A percentile compares a stretch with the other conserved stretches of the same genome.
phyloP scores from a whole-genome alignment of 2,888 invertebrate species.

The Drosophila ustulata region DNA sequence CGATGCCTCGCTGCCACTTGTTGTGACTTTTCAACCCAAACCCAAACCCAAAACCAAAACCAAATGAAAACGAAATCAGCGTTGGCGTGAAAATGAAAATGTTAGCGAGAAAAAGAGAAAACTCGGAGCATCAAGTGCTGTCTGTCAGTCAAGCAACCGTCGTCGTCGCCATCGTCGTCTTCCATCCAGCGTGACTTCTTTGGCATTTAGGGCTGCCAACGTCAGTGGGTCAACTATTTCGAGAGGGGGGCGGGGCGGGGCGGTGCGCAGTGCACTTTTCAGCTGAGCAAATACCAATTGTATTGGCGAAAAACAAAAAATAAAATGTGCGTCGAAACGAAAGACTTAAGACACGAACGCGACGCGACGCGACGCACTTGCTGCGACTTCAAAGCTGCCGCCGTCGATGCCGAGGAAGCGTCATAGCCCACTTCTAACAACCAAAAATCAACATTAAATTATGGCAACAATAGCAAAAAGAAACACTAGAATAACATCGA shows the following conservation, averaged over 20 bases:
- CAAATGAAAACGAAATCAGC: slow-evolving; percentile 68
- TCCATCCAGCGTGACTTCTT: slow-evolving; percentile 17
- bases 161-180: background rate
- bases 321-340: slow-evolving; percentile 38
- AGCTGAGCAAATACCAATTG: slow-evolving; percentile 27
- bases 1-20: slow-evolving; percentile 54
- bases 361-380: slow-evolving; percentile 63
- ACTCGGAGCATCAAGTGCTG: slow-evolving; percentile 48
- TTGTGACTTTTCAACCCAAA: slow-evolving; percentile 64
- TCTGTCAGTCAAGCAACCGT: slow-evolving; percentile 52
- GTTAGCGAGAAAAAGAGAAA: slow-evolving; percentile 65
- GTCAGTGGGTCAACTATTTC: slow-evolving; percentile 65
- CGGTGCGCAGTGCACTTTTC: slow-evolving; percentile 23
- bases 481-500: slow-evolving; percentile 47
- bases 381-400: slow-evolving; percentile 54
- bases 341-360: slow-evolving; percentile 72
- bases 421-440: slow-evolving; percentile 74
- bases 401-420: slow-evolving; percentile 43
- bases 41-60: slow-evolving; percentile 60
- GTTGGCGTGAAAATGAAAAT: slow-evolving; percentile 70
- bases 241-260: slow-evolving; percentile 14
- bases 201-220: slow-evolving; percentile 46
- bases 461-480: slow-evolving; percentile 63
- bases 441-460: slow-evolving; percentile 75
- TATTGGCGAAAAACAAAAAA: slow-evolving; percentile 7